Evolutionary conservation across 2,888 invertebrate species (phyloP).

Genomic region (Drosophila ezoana): DNA sequence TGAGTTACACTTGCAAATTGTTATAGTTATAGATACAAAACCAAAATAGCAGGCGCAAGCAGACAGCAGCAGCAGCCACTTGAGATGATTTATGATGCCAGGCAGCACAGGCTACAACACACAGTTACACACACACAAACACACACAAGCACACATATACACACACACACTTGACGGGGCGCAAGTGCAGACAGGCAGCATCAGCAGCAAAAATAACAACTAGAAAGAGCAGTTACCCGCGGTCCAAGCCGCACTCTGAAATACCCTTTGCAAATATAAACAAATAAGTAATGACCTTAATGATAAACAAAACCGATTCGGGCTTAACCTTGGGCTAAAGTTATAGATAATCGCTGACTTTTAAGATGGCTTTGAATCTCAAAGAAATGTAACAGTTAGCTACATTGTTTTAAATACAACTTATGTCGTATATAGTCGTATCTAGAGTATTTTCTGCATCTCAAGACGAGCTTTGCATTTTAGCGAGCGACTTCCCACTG

Average conservation of each 20-base stretch:
- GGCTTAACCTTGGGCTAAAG: too few relatives aligned
- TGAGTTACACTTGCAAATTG: slow-evolving; percentile 73
- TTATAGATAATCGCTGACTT: too few relatives aligned
- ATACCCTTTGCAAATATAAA: neutral
- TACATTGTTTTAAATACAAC: too few relatives aligned
- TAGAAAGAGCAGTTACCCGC: slow-evolving; percentile 7
- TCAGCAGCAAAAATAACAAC: slow-evolving; percentile 47
- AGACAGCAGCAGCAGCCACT: slow-evolving; percentile 59
- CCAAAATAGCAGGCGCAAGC: slow-evolving; percentile 46
- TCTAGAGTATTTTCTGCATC: too few relatives aligned
- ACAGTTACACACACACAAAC: slow-evolving; percentile 27
- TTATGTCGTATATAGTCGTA: too few relatives aligned
- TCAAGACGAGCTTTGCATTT: too few relatives aligned
- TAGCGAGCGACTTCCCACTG: neutral
- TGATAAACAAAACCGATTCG: too few relatives aligned
- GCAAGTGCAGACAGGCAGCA: slow-evolving; percentile 25
- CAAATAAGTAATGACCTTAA: too few relatives aligned
- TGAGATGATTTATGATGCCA: slow-evolving; percentile 83
- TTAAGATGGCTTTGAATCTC: too few relatives aligned
- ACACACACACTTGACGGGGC: neutral
- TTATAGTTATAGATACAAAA: slow-evolving; percentile 64
- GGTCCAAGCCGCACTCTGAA: neutral
- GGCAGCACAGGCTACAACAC: slow-evolving; percentile 15
- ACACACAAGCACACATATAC: neutral
- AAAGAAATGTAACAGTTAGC: too few relatives aligned